Percentiles rank a stretch among this genome's conserved stretches.
These are phyloP conservation scores for Torymus texanus DNA, from an alignment of 2,888 invertebrate genomes.

Conservation along the genomic window DNA sequence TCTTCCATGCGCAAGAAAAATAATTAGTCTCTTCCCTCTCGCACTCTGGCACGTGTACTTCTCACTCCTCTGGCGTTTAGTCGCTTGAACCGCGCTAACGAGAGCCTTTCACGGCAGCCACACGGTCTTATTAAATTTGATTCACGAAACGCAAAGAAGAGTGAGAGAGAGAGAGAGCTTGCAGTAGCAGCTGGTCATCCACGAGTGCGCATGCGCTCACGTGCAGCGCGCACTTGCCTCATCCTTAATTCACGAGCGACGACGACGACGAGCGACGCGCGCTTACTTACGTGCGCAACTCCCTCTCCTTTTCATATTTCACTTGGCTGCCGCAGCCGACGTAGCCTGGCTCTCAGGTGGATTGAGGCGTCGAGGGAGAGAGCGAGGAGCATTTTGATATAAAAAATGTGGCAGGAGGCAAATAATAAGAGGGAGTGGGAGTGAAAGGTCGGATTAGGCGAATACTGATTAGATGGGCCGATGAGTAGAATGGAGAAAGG, in stretches of 20 bases:
- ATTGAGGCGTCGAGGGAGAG: conserved; percentile 19
- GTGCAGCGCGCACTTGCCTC: not conserved
- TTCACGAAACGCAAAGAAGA: not conserved
- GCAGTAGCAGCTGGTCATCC: conserved; percentile 8
- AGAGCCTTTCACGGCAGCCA: conserved; percentile 55
- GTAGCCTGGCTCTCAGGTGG: conserved; percentile 28
- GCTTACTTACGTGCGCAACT: conserved; percentile 22
- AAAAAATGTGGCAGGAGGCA: too few relatives aligned
- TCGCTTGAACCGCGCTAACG: conserved; percentile 54
- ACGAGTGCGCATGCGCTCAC: not conserved
- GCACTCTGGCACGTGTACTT: too few relatives aligned
- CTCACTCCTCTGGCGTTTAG: not conserved
- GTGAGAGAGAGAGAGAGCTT: not conserved
- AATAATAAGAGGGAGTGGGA: too few relatives aligned
- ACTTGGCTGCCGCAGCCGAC: not conserved
- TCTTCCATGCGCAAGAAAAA: too few relatives aligned
- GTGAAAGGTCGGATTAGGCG: not conserved
- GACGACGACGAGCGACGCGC: conserved; percentile 15
- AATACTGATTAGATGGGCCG: too few relatives aligned
- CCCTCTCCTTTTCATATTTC: conserved; percentile 41
- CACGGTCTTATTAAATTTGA: conserved; percentile 33
- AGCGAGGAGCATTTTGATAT: not conserved
- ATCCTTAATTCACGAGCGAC: conserved; percentile 31
- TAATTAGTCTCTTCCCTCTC: too few relatives aligned
- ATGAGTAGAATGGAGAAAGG: too few relatives aligned